phyloP scores from a whole-genome alignment of 2,888 invertebrate species.

The Lepidonotus clava region DNA sequence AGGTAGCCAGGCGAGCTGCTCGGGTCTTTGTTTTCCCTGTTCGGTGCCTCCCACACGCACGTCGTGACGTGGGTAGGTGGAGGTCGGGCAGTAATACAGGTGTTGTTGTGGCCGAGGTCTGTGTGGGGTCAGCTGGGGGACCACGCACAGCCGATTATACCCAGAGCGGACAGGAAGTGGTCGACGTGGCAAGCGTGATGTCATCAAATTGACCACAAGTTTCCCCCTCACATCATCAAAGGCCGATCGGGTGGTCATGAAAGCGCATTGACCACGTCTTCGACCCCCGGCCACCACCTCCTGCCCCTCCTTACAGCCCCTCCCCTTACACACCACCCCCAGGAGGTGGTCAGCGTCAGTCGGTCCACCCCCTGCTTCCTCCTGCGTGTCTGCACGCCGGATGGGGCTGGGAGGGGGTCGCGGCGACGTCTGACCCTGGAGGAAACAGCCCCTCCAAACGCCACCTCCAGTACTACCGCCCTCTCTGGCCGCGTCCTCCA shows the following conservation, averaged over 20 bases:
- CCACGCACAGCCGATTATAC: neutral
- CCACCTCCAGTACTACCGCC: neutral
- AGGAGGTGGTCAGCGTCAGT: no score
- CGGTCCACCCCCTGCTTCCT: no score
- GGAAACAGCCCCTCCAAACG: neutral
- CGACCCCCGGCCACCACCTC: no score
- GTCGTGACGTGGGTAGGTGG: no score
- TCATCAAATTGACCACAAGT: slow-evolving; percentile 43
- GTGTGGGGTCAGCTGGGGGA: neutral
- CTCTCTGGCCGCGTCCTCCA: no score
- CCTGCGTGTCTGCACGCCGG: neutral
- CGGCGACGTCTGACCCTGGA: neutral
- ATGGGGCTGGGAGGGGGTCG: neutral
- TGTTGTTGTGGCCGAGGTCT: no score
- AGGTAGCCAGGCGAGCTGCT: no score
- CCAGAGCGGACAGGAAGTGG: slow-evolving; percentile 16
- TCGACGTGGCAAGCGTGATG: slow-evolving; percentile 19
- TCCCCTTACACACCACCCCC: no score
- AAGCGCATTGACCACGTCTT: slow-evolving; percentile 24
- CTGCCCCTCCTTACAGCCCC: no score
- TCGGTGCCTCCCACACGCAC: no score
- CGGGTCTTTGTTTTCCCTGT: no score
- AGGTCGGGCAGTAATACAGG: no score
- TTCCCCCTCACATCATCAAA: slow-evolving; percentile 24
- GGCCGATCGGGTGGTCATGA: slow-evolving; percentile 29